Evolutionary conservation across 2,797 vertebrate species (phyloP).

Genomic region (Oreonectes daqikongensis): DNA sequence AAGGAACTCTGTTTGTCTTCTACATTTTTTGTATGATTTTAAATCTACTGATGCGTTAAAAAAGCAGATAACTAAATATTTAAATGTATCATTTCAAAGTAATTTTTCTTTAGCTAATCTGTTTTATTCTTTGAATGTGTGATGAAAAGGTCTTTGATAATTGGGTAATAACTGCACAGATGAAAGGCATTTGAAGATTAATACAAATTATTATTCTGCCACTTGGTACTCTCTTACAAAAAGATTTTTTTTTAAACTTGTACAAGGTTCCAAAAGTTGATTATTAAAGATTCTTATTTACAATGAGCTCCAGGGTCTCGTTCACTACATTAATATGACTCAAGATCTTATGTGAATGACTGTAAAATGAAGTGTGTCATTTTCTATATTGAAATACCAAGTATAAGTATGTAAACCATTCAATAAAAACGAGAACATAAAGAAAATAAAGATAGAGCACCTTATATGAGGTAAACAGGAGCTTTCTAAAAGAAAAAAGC

Average conservation of each 20-base stretch:
- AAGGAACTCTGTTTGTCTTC: background rate
- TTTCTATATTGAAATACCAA: background rate
- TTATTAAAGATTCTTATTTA: background rate
- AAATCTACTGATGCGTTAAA: background rate
- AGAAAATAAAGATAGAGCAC: too few relatives aligned
- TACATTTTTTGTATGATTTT: background rate
- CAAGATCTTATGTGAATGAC: background rate
- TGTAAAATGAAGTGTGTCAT: background rate
- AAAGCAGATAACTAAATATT: constrained; percentile 39
- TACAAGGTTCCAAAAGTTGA: too few relatives aligned
- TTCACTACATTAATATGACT: background rate
- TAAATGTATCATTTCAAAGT: constrained; percentile 9
- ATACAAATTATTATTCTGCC: constrained; percentile 6
- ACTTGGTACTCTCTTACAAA: background rate
- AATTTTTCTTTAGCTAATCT: background rate
- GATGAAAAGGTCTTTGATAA: constrained; percentile 21
- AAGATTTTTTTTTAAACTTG: background rate
- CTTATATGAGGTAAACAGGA: too few relatives aligned
- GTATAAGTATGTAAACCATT: background rate
- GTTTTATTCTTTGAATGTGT: background rate
- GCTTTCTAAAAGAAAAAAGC: too few relatives aligned
- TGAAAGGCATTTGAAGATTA: constrained; percentile 31
- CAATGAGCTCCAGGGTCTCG: background rate
- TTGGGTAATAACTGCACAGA: background rate
- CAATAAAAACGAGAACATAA: background rate